phyloP scores from a whole-genome alignment of 1,140 invertebrate genomes.

The Holotrichia oblita region DNA sequence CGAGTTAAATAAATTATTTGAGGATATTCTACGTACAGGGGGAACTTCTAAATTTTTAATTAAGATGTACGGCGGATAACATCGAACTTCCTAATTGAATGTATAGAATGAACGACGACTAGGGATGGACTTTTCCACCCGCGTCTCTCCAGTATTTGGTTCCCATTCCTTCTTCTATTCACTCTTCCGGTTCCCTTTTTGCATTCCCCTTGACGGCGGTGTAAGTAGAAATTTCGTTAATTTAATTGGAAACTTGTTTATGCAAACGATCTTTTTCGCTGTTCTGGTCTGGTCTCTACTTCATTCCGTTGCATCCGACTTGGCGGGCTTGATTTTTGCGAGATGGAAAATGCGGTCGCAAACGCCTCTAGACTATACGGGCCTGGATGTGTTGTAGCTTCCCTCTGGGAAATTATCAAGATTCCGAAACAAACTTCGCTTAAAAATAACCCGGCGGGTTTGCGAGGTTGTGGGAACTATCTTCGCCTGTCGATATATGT shows the following conservation, averaged over 20 bases:
- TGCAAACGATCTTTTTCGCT: conserved; percentile 30
- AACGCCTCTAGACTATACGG: neutral
- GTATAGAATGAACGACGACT: neutral
- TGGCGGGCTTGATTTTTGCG: conserved; percentile 16
- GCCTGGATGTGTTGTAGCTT: neutral
- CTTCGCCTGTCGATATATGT: too few species aligned
- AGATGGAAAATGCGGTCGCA: neutral
- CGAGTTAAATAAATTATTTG: conserved; percentile 16
- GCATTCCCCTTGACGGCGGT: neutral
- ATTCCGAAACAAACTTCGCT: conserved; percentile 17
- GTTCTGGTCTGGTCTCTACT: neutral
- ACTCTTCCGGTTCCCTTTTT: too few species aligned
- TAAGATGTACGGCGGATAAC: conserved; percentile 30
- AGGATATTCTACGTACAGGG: neutral
- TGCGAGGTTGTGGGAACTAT: too few species aligned
- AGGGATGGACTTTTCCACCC: neutral
- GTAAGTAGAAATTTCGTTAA: conserved; percentile 15
- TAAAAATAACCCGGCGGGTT: conserved; percentile 14
- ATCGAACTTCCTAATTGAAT: conserved; percentile 31
- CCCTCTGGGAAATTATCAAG: conserved; percentile 23
- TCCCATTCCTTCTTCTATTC: neutral
- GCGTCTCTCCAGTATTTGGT: neutral
- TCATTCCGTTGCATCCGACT: neutral
- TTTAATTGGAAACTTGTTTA: conserved; percentile 35
- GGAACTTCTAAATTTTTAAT: conserved; percentile 34